Conservation (phyloP, 2,888 invertebrate genomes). For the Cheiracanthium punctorium region DNA sequence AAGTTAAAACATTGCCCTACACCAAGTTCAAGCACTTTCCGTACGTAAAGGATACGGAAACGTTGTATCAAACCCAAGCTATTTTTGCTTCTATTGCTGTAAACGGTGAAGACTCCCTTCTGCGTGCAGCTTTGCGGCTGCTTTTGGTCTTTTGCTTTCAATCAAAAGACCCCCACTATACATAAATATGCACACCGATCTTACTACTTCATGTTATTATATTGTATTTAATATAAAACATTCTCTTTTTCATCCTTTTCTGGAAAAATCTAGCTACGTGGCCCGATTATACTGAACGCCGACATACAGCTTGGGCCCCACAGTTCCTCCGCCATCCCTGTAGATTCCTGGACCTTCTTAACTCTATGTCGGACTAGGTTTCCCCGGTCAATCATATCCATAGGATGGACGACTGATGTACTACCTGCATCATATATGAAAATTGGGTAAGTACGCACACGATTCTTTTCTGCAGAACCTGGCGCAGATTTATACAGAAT, state of each 20-base stretch:
- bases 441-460: constrained; percentile 40
- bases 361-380: constrained; percentile 72
- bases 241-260: background rate
- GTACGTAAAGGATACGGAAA: too few species aligned
- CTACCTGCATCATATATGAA: constrained; percentile 62
- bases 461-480: background rate
- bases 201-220: too few species aligned
- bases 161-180: too few species aligned
- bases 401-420: constrained; percentile 72
- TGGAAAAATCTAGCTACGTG: constrained; percentile 70
- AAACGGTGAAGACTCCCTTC: too few species aligned
- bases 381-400: constrained; percentile 72
- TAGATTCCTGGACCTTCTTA: constrained; percentile 73
- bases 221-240: too few species aligned
- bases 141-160: too few species aligned
- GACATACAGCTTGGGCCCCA: constrained; percentile 72
- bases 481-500: background rate
- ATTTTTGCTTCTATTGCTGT: too few species aligned
- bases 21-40: too few species aligned
- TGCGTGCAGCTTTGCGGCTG: too few species aligned
- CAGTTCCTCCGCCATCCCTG: constrained; percentile 71
- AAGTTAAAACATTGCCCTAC: too few species aligned
- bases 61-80: too few species aligned
- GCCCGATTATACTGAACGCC: constrained; percentile 72
- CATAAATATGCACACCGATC: too few species aligned